phyloP scores from a whole-genome alignment of 35 echinoderm and acorn worm species.

The Apostichopus californicus region DNA sequence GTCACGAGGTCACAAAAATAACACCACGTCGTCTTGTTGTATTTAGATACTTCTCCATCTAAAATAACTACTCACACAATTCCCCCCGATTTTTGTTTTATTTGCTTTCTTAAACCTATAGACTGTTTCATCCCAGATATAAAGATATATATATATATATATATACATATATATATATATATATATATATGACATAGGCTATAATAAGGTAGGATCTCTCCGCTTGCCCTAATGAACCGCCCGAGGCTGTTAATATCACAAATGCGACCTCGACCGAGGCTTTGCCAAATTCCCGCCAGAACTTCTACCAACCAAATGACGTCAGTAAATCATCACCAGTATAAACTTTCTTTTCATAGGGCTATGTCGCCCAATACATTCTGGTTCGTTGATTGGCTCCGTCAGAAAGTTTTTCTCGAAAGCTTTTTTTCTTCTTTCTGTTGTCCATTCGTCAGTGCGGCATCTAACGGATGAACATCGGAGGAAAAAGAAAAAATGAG shows the following conservation, averaged over 20 bases:
- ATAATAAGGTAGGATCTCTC: background rate
- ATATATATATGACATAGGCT: no score
- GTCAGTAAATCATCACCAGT: slow-evolving; percentile 23
- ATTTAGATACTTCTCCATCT: background rate
- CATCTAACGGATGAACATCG: no score
- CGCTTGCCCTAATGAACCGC: slow-evolving; percentile 31
- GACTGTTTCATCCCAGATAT: background rate
- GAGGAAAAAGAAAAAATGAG: no score
- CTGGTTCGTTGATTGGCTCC: slow-evolving; percentile 11
- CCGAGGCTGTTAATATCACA: slow-evolving; percentile 27
- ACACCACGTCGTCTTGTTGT: no score
- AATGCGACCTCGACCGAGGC: slow-evolving; percentile 15
- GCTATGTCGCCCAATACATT: slow-evolving; percentile 16
- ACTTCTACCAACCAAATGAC: background rate
- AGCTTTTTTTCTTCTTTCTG: no score
- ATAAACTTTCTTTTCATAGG: slow-evolving; percentile 7
- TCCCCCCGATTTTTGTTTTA: background rate
- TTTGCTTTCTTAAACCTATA: background rate
- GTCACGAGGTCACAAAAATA: background rate
- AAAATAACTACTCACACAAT: background rate
- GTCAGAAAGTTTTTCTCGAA: no score
- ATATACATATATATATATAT: no score
- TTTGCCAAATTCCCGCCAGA: slow-evolving; percentile 20
- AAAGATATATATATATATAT: no score
- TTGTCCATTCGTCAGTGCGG: no score